Evolutionary conservation across 1,140 invertebrate species (phyloP), one percentile per base, ranked within the genome.

Genomic region (Cotesia glomerata): DNA sequence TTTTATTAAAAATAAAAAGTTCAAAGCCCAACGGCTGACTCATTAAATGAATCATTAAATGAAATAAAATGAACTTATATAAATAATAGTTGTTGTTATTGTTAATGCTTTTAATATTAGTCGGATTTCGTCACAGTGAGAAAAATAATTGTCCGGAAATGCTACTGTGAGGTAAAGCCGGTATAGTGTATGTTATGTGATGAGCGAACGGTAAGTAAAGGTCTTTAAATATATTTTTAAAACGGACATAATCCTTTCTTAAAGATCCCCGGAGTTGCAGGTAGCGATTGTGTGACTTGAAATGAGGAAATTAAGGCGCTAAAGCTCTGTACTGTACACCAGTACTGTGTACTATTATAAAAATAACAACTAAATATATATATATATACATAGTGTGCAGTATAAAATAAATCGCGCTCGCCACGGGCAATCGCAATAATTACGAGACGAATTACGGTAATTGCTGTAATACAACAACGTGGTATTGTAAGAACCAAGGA

Each of bases 371-470:
- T 26, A 62, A 71, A 39, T 36, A 32, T 8, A 4, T 45, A 5
- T 45, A 9, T 5, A 5, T 39, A 52, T 36, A 68, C 64, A 52
- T 34, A 45, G 39, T 35, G 36, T n/a, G 13, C n/a, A 36, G 18
- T 11, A 56, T 62, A 68, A 73, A 4, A 7, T 64, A 65, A 70
- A 73, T 73, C 71, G 64, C 66, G 65, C 66, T 76, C 67, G 69
- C 69, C 65, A 74, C 69, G 59, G 72, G 72, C 72, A 80, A 78
- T 79, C 72, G 74, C 77, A 73, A 80, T 80, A 80, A 78, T 81
- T 79, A 75, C 77, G 76, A 76, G 63, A 65, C 63, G 75, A 80
- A 81, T 81, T 74, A 79, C 71, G 77, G 78, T 81, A 80, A 81
- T 81, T 71, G 69, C 56, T 69, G 73, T 79, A 80, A 81, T 79